phyloP scores from a whole-genome alignment of 2,113 vertebrate species.

The Emydocephalus ijimae region DNA sequence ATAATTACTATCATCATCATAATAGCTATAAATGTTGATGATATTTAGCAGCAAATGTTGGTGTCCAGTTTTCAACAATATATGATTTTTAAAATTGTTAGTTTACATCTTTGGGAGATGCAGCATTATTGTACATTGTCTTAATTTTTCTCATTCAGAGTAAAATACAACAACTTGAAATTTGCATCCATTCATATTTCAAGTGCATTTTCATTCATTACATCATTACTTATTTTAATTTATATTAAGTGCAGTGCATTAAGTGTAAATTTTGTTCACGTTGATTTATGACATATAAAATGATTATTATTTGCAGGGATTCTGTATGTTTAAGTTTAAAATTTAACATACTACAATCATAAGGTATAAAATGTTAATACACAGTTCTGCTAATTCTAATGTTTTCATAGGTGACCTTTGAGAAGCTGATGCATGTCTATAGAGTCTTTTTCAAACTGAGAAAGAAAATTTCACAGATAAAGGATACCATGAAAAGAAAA shows the following conservation, averaged over 20 bases:
- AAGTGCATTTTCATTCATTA: not conserved
- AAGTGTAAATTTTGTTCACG: not conserved
- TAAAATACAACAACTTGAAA: not conserved
- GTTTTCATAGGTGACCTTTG: not conserved
- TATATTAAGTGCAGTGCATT: not conserved
- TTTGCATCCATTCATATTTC: not conserved
- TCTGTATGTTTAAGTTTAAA: not conserved
- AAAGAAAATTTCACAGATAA: not conserved
- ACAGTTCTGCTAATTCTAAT: not conserved
- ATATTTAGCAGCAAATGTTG: not conserved
- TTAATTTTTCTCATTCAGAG: not conserved
- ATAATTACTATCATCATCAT: not conserved
- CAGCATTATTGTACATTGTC: not conserved
- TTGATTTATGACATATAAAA: not conserved
- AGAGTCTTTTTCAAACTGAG: not conserved
- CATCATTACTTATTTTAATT: not conserved
- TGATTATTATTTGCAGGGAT: not conserved
- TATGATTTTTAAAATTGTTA: not conserved
- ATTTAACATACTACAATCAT: not conserved
- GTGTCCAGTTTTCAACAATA: not conserved
- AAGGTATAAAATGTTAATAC: not conserved
- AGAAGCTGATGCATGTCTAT: not conserved
- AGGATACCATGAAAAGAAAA: not conserved
- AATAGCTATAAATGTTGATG: not conserved
- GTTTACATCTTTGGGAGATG: not conserved